Evolutionary conservation across 2,797 vertebrate species (phyloP).

Genomic region (Clarias laeviceps): DNA sequence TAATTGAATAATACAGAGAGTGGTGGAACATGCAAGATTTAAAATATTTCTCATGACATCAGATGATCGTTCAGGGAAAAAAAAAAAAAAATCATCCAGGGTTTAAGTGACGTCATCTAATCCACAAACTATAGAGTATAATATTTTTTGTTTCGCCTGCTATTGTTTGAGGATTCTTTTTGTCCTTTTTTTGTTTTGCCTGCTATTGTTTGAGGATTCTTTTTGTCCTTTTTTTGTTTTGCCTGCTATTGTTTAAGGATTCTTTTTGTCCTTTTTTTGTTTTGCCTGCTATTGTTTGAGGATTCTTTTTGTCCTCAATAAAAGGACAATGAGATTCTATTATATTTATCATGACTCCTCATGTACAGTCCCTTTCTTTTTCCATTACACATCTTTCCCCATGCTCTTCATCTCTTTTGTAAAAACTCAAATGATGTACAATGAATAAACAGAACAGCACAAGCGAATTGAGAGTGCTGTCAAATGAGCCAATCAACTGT

Average conservation of each 20-base stretch:
- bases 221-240: not conserved
- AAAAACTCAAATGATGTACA: conserved; percentile 10
- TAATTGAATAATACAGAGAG: conserved; percentile 12
- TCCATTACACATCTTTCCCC: not conserved
- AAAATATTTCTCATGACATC: not conserved
- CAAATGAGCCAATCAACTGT: conserved; percentile 28
- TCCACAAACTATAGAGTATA: not conserved
- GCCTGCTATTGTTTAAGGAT: not conserved
- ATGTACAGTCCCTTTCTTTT: conserved; percentile 1
- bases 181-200: too few species aligned
- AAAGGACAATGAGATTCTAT: not conserved
- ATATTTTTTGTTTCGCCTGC: not conserved
- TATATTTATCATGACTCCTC: not conserved
- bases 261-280: too few species aligned
- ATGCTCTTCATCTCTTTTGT: not conserved
- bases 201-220: too few species aligned
- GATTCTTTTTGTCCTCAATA: not conserved
- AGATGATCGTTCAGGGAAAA: not conserved
- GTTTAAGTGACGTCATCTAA: not conserved
- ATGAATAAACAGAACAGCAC: conserved; percentile 11
- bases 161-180: not conserved
- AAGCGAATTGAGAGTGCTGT: conserved; percentile 16
- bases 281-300: too few species aligned
- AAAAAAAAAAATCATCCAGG: not conserved
- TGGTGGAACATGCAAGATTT: conserved; percentile 8